Base-by-base conservation (phyloP, 2,888 invertebrate genomes). In the Pristionchus arcanus region DNA sequence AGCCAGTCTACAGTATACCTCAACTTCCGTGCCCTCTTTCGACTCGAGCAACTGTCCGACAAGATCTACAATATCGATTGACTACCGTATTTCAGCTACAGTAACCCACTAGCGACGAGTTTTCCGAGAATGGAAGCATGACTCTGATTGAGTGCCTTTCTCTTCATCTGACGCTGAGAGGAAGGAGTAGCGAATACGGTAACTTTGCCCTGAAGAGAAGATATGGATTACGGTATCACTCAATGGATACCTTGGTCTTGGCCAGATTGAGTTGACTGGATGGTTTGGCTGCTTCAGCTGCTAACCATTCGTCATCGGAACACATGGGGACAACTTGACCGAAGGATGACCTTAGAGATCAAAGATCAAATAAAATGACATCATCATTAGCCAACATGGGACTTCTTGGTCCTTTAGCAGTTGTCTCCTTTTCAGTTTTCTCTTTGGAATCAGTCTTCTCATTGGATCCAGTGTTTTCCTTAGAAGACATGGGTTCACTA, bases 61-160 rank as follows among this genome's bases (percentile, higher is more conserved):
- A 68, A 87, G 66, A 68, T 87, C 87, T 87, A 16, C 42, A 42
- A n/a, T 87, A 49, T 66, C 31, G 68, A 49, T 68, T 68, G 66
- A 28, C 49, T 42, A 59, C 11, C 42, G 19, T 66, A 42, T 37
- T 63, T n/a, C 16, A 28, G 0, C 68, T n/a, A 87, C 31, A 15
- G 68, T 68, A 59, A 55, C 68, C 42, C 49, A 87, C 87, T 87
- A n/a, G 87, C 7, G 28, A 87, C 87, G 28, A 87, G 42, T 55
- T 66, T 87, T 13, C 87, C 87, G 49, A 87, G 53, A 68, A 87
- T 66, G n/a, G 87, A 15, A 21, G 87, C 66, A n/a, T 68, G 66
- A 68, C 87, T 87, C 68, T 87, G 87, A 87, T 87, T 87, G 68
- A 66, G 68, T 42, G 87, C 87, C 87, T 87, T 87, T 42, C 87